Evolutionary conservation across 2,797 vertebrate species (phyloP).

Genomic region (Eleutherodactylus coqui): DNA sequence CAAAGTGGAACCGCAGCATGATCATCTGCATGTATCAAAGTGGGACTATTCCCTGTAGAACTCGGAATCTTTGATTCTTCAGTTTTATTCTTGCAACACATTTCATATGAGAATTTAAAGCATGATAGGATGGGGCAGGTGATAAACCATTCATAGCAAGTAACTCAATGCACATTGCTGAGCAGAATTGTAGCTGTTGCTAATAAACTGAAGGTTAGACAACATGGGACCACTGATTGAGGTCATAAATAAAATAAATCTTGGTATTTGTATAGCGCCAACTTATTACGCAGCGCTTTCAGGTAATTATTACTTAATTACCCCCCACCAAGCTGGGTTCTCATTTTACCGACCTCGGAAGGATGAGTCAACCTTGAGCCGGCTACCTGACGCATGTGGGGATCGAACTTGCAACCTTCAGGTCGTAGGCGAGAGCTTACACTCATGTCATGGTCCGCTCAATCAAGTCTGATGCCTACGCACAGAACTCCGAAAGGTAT

Average conservation of each 20-base stretch:
- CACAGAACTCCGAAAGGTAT: background rate
- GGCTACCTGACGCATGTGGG: too few relatives aligned
- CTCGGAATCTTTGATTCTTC: background rate
- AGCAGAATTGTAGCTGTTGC: background rate
- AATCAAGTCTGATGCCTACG: background rate
- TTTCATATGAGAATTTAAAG: background rate
- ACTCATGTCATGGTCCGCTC: too few relatives aligned
- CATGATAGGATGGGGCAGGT: background rate
- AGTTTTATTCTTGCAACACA: background rate
- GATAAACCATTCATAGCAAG: background rate
- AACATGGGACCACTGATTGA: too few relatives aligned
- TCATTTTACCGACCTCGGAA: too few relatives aligned
- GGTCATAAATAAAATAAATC: too few relatives aligned
- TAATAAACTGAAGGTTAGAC: background rate
- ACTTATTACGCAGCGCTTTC: too few relatives aligned
- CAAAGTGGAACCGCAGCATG: background rate
- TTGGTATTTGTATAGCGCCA: too few relatives aligned
- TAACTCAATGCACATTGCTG: background rate
- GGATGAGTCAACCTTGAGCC: too few relatives aligned
- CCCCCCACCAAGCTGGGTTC: too few relatives aligned
- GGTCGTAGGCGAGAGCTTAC: too few relatives aligned
- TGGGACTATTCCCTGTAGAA: background rate
- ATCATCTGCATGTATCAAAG: background rate
- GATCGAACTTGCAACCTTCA: too few relatives aligned
- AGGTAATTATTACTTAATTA: too few relatives aligned